Conservation (phyloP, 2,797 vertebrate genomes). For the Megaceryle alcyon region DNA sequence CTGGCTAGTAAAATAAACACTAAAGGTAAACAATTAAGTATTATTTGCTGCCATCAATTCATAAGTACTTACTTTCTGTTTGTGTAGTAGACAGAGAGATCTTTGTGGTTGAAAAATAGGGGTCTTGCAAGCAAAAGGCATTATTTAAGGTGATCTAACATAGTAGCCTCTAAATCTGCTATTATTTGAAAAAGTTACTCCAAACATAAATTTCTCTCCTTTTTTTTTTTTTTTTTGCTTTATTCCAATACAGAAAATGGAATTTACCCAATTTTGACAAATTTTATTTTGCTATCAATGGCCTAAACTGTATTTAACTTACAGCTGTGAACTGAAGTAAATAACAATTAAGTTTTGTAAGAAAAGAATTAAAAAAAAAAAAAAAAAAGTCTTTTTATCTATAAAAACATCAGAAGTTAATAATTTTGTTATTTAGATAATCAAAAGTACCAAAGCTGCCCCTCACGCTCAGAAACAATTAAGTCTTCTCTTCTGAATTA, state of each 20-base stretch:
- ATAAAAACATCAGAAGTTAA: not conserved
- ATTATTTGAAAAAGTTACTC: not conserved
- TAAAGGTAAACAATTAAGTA: constrained; percentile 71
- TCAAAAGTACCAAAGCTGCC: not conserved
- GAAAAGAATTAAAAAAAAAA: not conserved
- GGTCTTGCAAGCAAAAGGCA: not conserved
- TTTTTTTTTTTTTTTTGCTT: not conserved
- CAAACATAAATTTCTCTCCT: not conserved
- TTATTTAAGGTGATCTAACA: not conserved
- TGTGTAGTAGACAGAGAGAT: not conserved
- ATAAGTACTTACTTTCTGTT: not conserved
- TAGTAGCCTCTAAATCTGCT: not conserved
- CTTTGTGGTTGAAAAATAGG: not conserved
- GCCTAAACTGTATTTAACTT: not conserved
- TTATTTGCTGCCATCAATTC: not conserved
- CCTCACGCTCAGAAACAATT: not conserved
- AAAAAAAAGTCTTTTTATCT: not conserved
- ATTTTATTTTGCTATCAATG: not conserved
- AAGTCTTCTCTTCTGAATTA: not conserved
- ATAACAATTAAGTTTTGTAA: not conserved
- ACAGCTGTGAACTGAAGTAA: not conserved
- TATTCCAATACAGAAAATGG: not conserved
- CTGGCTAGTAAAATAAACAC: constrained; percentile 77
- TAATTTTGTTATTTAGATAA: not conserved
- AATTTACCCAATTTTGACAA: not conserved